A percentile compares a stretch with the other conserved stretches of the same genome.
Conservation (phyloP, 92 coral and sea anemone species). For the Micromussa lordhowensis region DNA sequence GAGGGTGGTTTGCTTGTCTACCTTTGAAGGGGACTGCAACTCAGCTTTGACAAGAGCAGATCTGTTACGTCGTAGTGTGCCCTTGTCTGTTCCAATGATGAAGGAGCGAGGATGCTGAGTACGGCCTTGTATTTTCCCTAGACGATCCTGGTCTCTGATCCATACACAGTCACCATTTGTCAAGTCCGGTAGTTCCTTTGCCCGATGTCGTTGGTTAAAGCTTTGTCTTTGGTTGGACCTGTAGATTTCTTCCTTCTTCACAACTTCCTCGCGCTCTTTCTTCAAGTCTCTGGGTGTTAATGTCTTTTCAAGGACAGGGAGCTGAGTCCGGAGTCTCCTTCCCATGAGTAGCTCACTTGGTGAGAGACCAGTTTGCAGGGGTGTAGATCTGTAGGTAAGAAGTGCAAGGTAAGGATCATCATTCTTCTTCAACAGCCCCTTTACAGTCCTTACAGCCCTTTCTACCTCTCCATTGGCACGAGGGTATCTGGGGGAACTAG, state of each 20-base stretch:
- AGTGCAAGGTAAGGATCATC: constrained; percentile 56
- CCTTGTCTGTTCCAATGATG: constrained; percentile 50
- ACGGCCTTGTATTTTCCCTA: constrained; percentile 4
- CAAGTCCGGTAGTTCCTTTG: constrained; percentile 41
- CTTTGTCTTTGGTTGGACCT: constrained; percentile 34
- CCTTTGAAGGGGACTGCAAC: constrained; percentile 1
- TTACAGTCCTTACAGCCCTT: constrained; percentile 57
- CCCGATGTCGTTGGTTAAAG: constrained; percentile 38
- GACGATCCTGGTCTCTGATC: constrained; percentile 49
- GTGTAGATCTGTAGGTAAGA: constrained; percentile 35
- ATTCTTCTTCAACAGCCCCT: constrained; percentile 53
- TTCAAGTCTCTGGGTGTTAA: not conserved
- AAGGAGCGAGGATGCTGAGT: constrained; percentile 51
- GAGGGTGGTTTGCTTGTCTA: not conserved
- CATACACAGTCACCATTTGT: constrained; percentile 47
- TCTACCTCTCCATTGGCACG: constrained; percentile 66
- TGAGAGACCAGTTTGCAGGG: constrained; percentile 55
- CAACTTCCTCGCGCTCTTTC: constrained; percentile 34
- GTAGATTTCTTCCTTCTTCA: constrained; percentile 50
- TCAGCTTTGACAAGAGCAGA: constrained; percentile 42
- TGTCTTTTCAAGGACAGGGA: constrained; percentile 48
- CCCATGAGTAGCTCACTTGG: constrained; percentile 54
- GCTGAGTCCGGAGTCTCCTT: not conserved
- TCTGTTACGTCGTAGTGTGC: constrained; percentile 52
- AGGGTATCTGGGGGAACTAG: constrained; percentile 65